Percentiles rank a stretch among this genome's conserved stretches.
Conservation (phyloP, 1,140 invertebrate genomes). For the Calliphora vicina region DNA sequence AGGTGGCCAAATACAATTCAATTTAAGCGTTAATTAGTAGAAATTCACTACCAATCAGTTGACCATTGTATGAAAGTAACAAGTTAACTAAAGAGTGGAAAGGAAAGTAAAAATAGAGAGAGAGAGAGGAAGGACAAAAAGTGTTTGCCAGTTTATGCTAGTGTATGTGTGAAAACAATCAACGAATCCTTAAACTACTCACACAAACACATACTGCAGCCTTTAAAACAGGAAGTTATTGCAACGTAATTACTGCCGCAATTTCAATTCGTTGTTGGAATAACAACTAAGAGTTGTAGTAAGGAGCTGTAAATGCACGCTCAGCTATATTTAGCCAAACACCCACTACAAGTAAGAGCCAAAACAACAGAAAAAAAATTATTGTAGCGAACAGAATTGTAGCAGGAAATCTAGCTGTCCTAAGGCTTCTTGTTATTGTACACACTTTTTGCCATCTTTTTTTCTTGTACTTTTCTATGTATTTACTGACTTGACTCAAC, state of each 20-base stretch:
- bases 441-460: background rate
- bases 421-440: background rate
- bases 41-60: conserved; percentile 60
- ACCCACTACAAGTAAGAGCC: background rate
- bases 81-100: background rate
- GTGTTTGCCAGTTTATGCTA: background rate
- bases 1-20: background rate
- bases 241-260: conserved; percentile 56
- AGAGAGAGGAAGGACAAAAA: too few species aligned
- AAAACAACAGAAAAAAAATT: background rate
- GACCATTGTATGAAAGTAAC: conserved; percentile 49
- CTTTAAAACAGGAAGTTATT: conserved; percentile 45
- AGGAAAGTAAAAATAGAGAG: too few species aligned
- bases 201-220: conserved; percentile 47
- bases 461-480: background rate
- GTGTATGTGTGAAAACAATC: background rate
- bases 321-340: too few species aligned
- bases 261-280: conserved; percentile 36
- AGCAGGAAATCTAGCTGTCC: background rate
- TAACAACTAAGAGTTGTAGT: background rate
- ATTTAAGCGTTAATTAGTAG: conserved; percentile 52
- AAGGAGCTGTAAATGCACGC: background rate
- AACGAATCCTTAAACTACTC: conserved; percentile 24
- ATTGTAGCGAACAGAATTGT: background rate
- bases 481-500: background rate